Evolutionary conservation across 2,888 invertebrate species (phyloP).

Genomic region (Glaucopsyche alexis): DNA sequence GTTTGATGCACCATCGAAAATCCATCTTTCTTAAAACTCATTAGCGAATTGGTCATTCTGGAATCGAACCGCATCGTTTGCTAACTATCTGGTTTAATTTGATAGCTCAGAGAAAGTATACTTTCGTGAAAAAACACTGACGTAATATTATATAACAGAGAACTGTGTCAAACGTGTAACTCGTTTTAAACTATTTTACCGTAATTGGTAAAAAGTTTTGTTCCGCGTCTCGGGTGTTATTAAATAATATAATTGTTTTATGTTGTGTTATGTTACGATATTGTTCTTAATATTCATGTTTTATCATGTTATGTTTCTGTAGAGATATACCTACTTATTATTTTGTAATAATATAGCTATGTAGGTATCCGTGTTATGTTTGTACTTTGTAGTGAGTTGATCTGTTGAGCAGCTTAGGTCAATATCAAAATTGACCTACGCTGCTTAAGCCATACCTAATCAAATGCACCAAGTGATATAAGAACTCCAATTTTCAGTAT

Average conservation of each 20-base stretch:
- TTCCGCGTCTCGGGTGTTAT: background rate
- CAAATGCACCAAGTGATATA: too few relatives aligned
- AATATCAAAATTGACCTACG: too few relatives aligned
- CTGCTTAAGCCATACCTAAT: too few relatives aligned
- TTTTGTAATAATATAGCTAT: too few relatives aligned
- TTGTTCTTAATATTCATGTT: background rate
- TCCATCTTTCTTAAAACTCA: too few relatives aligned
- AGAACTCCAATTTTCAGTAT: too few relatives aligned
- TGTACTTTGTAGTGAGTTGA: too few relatives aligned
- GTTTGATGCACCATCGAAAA: too few relatives aligned
- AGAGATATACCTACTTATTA: too few relatives aligned
- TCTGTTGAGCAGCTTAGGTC: too few relatives aligned
- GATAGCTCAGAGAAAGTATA: constrained; percentile 2
- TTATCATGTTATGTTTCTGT: too few relatives aligned
- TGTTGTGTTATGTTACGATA: background rate
- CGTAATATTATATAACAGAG: constrained; percentile 24
- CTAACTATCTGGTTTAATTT: background rate
- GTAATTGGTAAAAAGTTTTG: constrained; percentile 13
- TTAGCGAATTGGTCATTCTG: background rate
- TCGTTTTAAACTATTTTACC: constrained; percentile 9
- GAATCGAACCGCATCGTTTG: background rate
- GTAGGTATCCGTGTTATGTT: too few relatives aligned
- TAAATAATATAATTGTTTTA: background rate
- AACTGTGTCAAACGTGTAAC: constrained; percentile 18
- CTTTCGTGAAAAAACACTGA: constrained; percentile 25